These are phyloP conservation scores for Lasioglossum zephyrum DNA, from an alignment of 2,888 invertebrate genomes.

Conservation along the genomic window DNA sequence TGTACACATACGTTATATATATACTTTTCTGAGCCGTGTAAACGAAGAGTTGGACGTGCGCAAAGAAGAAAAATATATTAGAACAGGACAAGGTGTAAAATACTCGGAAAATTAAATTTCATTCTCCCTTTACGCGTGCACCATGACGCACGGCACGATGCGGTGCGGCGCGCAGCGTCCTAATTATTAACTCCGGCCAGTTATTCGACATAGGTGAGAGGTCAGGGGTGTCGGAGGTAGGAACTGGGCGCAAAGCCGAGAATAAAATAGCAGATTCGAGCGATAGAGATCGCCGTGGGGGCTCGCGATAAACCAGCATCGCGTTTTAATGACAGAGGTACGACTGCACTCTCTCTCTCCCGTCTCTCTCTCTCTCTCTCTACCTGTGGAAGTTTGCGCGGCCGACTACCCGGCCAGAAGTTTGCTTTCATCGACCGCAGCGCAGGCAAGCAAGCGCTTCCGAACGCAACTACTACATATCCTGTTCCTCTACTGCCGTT, in stretches of 20 bases:
- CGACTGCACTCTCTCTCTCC: neutral
- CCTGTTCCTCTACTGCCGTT: neutral
- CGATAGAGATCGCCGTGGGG: neutral
- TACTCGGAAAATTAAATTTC: neutral
- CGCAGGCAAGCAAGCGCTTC: conserved; percentile 33
- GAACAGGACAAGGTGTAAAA: too few species aligned
- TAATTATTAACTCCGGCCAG: neutral
- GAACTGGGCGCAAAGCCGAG: neutral
- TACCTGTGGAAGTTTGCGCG: neutral
- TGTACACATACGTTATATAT: too few species aligned
- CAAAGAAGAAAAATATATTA: too few species aligned
- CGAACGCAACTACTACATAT: conserved; percentile 26
- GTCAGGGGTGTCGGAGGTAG: neutral
- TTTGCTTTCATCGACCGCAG: conserved; percentile 50
- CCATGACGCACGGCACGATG: neutral
- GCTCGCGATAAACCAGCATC: conserved; percentile 24
- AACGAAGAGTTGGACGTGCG: too few species aligned
- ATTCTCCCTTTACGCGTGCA: neutral
- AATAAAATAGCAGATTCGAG: conserved; percentile 6
- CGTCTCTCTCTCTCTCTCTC: neutral
- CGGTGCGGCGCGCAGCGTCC: neutral
- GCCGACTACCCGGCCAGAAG: conserved; percentile 16
- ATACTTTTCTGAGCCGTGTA: too few species aligned
- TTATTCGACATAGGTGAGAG: neutral
- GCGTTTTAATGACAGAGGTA: conserved; percentile 51